Conservation (phyloP, 2,888 invertebrate genomes). For the Drosophila yooni region DNA sequence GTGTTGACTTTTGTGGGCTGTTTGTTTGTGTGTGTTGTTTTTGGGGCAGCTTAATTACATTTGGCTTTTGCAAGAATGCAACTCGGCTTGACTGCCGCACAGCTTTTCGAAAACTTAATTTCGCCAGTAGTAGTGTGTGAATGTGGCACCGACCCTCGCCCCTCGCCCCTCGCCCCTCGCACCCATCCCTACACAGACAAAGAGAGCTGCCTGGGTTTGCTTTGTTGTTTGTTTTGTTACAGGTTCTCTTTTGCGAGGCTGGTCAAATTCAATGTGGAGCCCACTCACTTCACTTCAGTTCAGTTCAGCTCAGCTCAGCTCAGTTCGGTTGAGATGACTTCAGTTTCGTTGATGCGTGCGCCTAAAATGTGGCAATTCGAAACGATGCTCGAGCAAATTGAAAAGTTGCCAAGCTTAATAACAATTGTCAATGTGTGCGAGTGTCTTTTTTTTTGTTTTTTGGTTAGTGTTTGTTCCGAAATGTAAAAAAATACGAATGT, state of each 20-base stretch:
- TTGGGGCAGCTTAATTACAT: constrained; percentile 74
- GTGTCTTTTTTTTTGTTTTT: neutral
- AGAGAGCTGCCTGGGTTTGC: neutral
- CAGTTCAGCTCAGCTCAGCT: neutral
- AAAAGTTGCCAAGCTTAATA: constrained; percentile 58
- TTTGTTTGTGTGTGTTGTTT: constrained; percentile 14
- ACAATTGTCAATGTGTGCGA: constrained; percentile 17
- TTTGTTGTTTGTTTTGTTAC: constrained; percentile 16
- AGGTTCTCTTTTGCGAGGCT: constrained; percentile 18
- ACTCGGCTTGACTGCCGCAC: constrained; percentile 23
- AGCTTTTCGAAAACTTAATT: constrained; percentile 54
- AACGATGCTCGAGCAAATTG: constrained; percentile 56
- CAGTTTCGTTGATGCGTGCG: constrained; percentile 33
- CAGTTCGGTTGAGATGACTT: constrained; percentile 1
- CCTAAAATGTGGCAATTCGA: constrained; percentile 47
- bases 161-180: neutral
- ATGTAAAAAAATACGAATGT: neutral
- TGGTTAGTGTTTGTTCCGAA: neutral
- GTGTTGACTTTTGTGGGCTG: constrained; percentile 25
- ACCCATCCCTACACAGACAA: neutral
- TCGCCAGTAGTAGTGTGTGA: constrained; percentile 38
- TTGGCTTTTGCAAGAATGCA: constrained; percentile 78
- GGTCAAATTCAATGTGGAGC: constrained; percentile 56
- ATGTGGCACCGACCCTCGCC: constrained; percentile 13
- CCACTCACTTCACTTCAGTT: neutral